Conservation (phyloP, 1,140 invertebrate species). For the Drosophila lini region DNA sequence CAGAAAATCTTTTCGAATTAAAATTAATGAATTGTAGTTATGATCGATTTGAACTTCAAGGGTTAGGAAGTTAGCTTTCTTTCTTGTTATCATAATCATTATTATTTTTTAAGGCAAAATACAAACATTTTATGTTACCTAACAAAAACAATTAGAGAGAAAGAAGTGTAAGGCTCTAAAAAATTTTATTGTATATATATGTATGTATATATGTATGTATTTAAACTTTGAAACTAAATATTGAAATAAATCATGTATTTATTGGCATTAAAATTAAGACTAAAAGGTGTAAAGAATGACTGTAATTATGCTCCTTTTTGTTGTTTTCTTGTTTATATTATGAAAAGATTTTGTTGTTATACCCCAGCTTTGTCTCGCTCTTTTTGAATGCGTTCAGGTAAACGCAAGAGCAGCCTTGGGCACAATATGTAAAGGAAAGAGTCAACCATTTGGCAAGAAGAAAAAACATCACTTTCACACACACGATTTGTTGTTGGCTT, state of each 20-base stretch:
- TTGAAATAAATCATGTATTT: background rate
- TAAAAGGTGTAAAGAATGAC: background rate
- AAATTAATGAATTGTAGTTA: too few relatives aligned
- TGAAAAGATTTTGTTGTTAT: too few relatives aligned
- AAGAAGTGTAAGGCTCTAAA: background rate
- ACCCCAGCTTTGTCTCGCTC: background rate
- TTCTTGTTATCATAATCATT: too few relatives aligned
- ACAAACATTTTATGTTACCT: background rate
- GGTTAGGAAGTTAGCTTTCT: too few relatives aligned
- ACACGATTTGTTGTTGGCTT: too few relatives aligned
- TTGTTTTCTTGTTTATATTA: too few relatives aligned
- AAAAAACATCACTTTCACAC: too few relatives aligned
- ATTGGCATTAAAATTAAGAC: background rate
- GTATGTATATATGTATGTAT: background rate
- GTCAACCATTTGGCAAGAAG: too few relatives aligned
- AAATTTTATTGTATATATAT: background rate
- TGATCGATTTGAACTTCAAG: too few relatives aligned
- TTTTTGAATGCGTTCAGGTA: background rate
- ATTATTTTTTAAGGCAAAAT: background rate
- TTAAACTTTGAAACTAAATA: background rate
- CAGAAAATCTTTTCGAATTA: too few relatives aligned
- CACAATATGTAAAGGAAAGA: too few relatives aligned
- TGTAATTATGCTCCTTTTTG: too few relatives aligned
- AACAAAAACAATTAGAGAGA: background rate
- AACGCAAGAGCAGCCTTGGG: background rate